Percentiles rank a stretch among this genome's conserved stretches.
These are phyloP conservation scores for Dysdera silvatica DNA, from an alignment of 1,140 invertebrate species.

Conservation along the genomic window DNA sequence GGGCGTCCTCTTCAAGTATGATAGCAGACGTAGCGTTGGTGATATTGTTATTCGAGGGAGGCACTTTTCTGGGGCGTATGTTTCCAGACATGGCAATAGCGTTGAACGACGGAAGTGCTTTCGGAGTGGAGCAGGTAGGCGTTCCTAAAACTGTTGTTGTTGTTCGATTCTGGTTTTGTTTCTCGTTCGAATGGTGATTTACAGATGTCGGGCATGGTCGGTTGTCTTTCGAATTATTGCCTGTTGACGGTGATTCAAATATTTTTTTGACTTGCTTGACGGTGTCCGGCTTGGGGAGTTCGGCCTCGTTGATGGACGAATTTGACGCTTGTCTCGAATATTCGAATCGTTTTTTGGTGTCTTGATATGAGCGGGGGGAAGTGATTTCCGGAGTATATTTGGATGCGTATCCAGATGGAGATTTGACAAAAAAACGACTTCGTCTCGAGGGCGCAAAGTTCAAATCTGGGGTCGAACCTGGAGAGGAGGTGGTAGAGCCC, in stretches of 20 bases:
- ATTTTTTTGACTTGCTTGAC: conserved; percentile 73
- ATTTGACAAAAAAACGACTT: conserved; percentile 1
- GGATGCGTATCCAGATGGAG: neutral
- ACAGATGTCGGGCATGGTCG: too few relatives aligned
- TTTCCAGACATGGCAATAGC: too few relatives aligned
- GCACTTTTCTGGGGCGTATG: too few relatives aligned
- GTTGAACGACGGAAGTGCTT: too few relatives aligned
- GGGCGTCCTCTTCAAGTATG: too few relatives aligned
- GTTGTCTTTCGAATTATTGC: too few relatives aligned
- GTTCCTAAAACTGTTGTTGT: too few relatives aligned
- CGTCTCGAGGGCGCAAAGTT: conserved; percentile 1
- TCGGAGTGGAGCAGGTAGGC: too few relatives aligned
- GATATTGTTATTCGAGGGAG: too few relatives aligned
- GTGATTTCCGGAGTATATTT: conserved; percentile 3
- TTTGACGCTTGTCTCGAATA: conserved; percentile 12
- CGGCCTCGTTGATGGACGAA: conserved; percentile 58
- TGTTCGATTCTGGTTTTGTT: too few relatives aligned
- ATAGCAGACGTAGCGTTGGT: too few relatives aligned
- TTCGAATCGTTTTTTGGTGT: conserved; percentile 8
- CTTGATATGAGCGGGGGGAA: conserved; percentile 1
- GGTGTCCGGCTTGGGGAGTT: conserved; percentile 72
- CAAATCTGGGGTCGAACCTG: conserved; percentile 1
- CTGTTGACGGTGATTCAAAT: conserved; percentile 54
- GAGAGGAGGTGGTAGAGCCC: neutral
- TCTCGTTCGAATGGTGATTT: too few relatives aligned